These are phyloP conservation scores for Watsonalla binaria DNA, from an alignment of 2,888 invertebrate species.

Conservation along the genomic window DNA sequence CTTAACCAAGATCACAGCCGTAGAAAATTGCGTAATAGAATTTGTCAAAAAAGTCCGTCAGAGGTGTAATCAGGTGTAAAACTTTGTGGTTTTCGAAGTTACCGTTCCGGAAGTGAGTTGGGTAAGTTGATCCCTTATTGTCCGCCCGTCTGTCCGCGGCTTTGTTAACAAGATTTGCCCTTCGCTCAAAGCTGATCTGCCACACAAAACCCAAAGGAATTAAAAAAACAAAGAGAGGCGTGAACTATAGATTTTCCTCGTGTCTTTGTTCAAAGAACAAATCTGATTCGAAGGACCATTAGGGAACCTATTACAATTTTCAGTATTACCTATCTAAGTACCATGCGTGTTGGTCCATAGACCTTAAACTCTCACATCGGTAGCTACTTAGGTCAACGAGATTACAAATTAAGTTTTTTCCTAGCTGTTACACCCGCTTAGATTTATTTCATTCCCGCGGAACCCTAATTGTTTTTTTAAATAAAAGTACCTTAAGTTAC, in stretches of 20 bases:
- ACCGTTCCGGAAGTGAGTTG: slow-evolving; percentile 54
- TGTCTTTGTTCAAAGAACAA: not conserved
- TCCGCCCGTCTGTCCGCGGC: slow-evolving; percentile 40
- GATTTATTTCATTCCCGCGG: too few species aligned
- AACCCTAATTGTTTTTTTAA: too few species aligned
- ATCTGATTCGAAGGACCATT: not conserved
- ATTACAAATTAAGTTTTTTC: too few species aligned
- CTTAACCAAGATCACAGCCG: slow-evolving; percentile 17
- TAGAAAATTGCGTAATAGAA: slow-evolving; percentile 41
- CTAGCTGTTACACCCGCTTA: too few species aligned
- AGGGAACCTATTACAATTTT: too few species aligned
- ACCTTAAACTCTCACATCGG: too few species aligned
- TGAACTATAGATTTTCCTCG: slow-evolving; percentile 21
- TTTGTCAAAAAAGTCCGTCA: slow-evolving; percentile 36
- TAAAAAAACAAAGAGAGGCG: slow-evolving; percentile 35
- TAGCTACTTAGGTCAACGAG: too few species aligned
- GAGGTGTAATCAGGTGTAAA: slow-evolving; percentile 59
- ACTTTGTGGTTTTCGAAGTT: slow-evolving; percentile 46
- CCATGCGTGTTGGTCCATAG: too few species aligned
- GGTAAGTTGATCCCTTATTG: slow-evolving; percentile 59
- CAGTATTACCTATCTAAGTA: too few species aligned
- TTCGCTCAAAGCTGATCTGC: slow-evolving; percentile 41
- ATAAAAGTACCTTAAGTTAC: too few species aligned
- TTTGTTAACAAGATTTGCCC: slow-evolving; percentile 68
- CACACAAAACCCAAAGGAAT: slow-evolving; percentile 48